Base-by-base conservation (phyloP, 2,888 invertebrate genomes). In the Amitus sp. region DNA sequence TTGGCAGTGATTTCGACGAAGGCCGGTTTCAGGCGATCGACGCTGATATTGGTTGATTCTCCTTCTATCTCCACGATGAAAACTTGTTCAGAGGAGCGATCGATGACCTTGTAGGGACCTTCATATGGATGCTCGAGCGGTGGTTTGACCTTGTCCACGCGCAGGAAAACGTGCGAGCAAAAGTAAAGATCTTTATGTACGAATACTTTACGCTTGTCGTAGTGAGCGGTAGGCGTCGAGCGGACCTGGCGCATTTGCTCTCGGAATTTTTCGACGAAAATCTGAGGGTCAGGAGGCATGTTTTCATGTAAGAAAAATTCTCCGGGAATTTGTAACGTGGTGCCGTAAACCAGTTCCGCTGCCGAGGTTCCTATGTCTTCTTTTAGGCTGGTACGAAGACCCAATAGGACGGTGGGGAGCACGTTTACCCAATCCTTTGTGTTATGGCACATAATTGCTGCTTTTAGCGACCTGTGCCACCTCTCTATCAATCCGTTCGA, bases 341-440 rank as follows among this genome's bases (percentile, higher is more conserved):
- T 30, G 30, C n/a, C 30, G 10, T 10, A 30, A 2, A 30, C 6
- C 30, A 30, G 6, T 9, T 30, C n/a, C n/a, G 30, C 30, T 6
- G 30, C 10, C 2, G n/a, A 30, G 2, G 30, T 10, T 9, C n/a
- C n/a, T 2, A 30, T 30, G 30, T 30, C 30, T 30, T 30, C 30
- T 30, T 30, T 30, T 2, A 2, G n/a, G 30, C 30, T 30, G 6
- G 30, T 30, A 9, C 79, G 68, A 6, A 79, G 30, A 0, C 78
- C 79, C 2, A 82, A 58, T 1, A 82, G 62, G 7, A 80, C 72
- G 2, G 65, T 49, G 1, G 79, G 77, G 15, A 83, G 67, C 3
- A 58, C 54, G 3, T 65, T 60, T 4, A 63, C 23, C 76, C 78
- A 80, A 5, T 40, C 20, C n/a, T 10, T 6, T 30, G 52, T 52